These are phyloP conservation scores for Malurus leucopterus DNA, from an alignment of 2,797 vertebrate genomes.

Conservation along the genomic window DNA sequence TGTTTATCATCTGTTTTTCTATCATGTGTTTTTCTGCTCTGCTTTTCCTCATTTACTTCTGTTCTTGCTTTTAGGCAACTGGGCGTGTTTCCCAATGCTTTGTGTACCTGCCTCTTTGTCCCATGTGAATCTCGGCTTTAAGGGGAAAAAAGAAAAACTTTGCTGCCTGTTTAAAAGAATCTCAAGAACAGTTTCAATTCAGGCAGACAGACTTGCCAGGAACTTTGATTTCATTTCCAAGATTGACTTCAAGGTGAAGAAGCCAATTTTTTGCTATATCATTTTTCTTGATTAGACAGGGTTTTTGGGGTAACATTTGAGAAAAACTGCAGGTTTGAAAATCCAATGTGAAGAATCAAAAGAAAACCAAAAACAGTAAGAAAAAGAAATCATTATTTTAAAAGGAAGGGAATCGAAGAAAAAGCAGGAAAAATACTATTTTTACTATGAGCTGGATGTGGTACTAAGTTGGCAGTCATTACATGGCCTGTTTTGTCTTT, in stretches of 20 bases:
- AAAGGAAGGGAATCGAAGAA: background rate
- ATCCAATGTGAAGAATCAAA: background rate
- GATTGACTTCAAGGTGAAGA: background rate
- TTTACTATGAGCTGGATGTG: accelerated
- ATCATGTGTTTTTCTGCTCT: no score
- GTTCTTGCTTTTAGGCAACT: background rate
- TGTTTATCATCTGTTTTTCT: background rate
- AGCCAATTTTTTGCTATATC: accelerated
- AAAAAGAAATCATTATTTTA: background rate
- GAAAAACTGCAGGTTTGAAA: background rate
- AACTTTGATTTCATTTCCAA: accelerated
- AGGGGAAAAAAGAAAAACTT: background rate
- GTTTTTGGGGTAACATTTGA: background rate
- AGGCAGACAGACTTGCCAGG: background rate
- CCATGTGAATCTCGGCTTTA: background rate
- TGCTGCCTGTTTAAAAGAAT: accelerated
- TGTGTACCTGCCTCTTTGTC: background rate
- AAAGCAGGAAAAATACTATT: background rate
- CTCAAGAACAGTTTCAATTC: background rate
- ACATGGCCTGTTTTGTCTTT: background rate
- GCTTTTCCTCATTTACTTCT: background rate
- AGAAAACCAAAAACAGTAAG: background rate
- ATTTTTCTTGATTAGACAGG: background rate
- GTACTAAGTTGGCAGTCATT: background rate
- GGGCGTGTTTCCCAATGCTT: background rate